Evolutionary conservation across 2,797 vertebrate genomes (phyloP), one percentile per base, ranked within the genome.

Genomic region (Hydrolagus colliei): DNA sequence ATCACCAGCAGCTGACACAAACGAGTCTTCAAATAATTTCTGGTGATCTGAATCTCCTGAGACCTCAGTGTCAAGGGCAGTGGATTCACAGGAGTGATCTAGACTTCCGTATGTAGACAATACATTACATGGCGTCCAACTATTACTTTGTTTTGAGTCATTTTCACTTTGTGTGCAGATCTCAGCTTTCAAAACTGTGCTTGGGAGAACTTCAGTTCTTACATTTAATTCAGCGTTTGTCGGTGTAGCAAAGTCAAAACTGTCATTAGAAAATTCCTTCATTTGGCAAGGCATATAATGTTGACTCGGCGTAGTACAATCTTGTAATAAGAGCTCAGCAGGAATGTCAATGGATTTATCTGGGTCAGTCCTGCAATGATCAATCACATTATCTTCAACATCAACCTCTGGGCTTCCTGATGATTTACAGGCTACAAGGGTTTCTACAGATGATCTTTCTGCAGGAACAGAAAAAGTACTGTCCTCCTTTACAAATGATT

Each of bases 11-110:
- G 73, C 0, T 7, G 86, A 86, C 16, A 7, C 0, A 0, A 61
- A 10, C 0, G 88, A 86, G 0, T 89, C 59, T 11, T 89, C 87
- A 86, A 86, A 86, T 11, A 61, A 0, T 18, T 84, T 84, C 65
- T 16, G 79, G 16, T 71, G 9, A 84, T 84, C 79, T n/a, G 65
- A 35, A 84, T 71, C 18, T 35, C 11, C 20, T n/a, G 18, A 84
- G 41, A 41, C 16, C 68, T 68, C 74, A 76, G 2, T 41, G 16
- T 41, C 52, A 76, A 76, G 35, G 52, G 32, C 74, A 76, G 16
- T 18, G 2, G 20, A 20, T n/a, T 76, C 79, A 71, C 79, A 71
- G 18, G 65, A 71, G n/a, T 13, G 22, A 84, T 84, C 32, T 84
- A 65, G 22, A 84, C 13, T 67, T 20, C 20, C 79, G 35, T 10